Evolutionary conservation across 2,113 vertebrate species (phyloP).

Genomic region (Hirundichthys speculiger): DNA sequence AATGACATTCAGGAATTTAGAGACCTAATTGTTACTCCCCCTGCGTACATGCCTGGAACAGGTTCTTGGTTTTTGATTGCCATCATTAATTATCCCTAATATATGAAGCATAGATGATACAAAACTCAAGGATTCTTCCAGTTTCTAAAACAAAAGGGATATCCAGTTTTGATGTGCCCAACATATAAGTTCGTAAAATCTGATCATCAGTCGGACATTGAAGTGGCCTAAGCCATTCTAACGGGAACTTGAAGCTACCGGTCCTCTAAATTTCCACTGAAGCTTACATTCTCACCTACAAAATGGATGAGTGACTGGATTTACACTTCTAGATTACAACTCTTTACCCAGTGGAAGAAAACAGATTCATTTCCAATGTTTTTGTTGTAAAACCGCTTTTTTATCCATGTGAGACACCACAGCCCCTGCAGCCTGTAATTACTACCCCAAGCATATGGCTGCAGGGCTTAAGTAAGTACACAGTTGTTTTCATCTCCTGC

Average conservation of each 20-base stretch:
- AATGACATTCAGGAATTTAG: not conserved
- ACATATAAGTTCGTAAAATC: not conserved
- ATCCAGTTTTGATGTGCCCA: too few species aligned
- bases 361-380: constrained; percentile 13
- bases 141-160: too few species aligned
- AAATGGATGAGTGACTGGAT: constrained; percentile 13
- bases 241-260: not conserved
- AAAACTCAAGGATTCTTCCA: too few species aligned
- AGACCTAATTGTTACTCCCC: too few species aligned
- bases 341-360: not conserved
- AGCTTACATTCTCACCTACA: not conserved
- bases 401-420: constrained; percentile 29
- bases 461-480: constrained; percentile 56
- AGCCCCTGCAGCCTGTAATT: constrained; percentile 54
- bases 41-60: not conserved
- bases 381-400: constrained; percentile 50
- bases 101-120: too few species aligned
- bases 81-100: too few species aligned
- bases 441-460: constrained; percentile 58
- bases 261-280: not conserved
- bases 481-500: constrained; percentile 62
- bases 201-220: not conserved
- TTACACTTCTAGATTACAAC: not conserved
- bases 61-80: not conserved
- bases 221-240: too few species aligned